A percentile compares a stretch with the other conserved stretches of the same genome.
phyloP scores from a whole-genome alignment of 1,140 invertebrate species.

The Drosophila arizonae region DNA sequence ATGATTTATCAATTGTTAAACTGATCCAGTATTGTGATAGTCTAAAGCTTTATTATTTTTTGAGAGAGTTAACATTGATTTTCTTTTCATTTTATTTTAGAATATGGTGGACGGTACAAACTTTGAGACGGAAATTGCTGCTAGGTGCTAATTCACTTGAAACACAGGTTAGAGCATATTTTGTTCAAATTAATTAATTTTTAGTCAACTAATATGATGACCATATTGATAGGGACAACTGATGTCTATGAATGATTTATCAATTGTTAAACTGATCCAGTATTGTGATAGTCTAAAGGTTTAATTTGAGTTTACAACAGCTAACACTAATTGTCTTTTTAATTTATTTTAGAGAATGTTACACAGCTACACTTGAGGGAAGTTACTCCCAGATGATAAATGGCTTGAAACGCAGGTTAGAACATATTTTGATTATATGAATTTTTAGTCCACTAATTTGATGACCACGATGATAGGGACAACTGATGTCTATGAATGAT shows the following conservation, averaged over 20 bases:
- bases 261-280: background rate
- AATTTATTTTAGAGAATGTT: too few relatives aligned
- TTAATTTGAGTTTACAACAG: too few relatives aligned
- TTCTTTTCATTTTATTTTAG: background rate
- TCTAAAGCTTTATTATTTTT: too few relatives aligned
- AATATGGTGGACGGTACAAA: too few relatives aligned
- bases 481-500: constrained; percentile 48
- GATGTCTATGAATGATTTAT: constrained; percentile 45
- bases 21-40: background rate
- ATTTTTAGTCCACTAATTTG: background rate
- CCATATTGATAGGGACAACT: constrained; percentile 47
- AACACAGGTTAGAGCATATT: too few relatives aligned
- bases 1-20: constrained; percentile 31
- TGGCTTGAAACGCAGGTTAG: too few relatives aligned
- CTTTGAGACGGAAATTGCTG: too few relatives aligned
- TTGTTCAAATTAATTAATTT: background rate
- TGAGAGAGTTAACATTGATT: background rate
- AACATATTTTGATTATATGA: background rate
- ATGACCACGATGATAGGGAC: constrained; percentile 44
- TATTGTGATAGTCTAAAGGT: too few relatives aligned
- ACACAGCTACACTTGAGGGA: too few relatives aligned
- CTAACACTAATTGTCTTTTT: too few relatives aligned
- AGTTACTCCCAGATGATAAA: too few relatives aligned
- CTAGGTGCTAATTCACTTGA: too few relatives aligned
- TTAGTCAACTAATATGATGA: constrained; percentile 5